phyloP scores from a whole-genome alignment of 2,888 invertebrate species.

The Ligdia adustata region DNA sequence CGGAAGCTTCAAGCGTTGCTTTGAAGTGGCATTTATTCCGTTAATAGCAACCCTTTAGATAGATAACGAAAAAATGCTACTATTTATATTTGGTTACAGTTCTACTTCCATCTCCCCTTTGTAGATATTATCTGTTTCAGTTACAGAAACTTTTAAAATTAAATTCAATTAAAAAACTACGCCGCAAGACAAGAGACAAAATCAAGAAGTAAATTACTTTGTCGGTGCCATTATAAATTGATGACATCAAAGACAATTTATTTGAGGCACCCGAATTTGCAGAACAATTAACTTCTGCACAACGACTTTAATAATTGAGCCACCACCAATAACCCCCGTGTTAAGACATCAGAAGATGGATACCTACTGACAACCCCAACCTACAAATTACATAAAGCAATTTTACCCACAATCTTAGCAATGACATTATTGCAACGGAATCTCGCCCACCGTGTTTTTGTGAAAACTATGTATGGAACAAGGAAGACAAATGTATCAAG shows the following conservation, averaged over 20 bases:
- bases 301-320: slow-evolving; percentile 49
- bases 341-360: slow-evolving; percentile 62
- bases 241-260: too few species aligned
- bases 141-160: too few species aligned
- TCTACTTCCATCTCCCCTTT: slow-evolving; percentile 36
- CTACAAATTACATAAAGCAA: slow-evolving; percentile 78
- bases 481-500: slow-evolving; percentile 37
- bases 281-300: slow-evolving; percentile 44
- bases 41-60: slow-evolving; percentile 70
- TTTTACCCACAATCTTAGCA: slow-evolving; percentile 74
- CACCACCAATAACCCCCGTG: slow-evolving; percentile 44
- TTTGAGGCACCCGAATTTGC: too few species aligned
- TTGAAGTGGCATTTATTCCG: slow-evolving; percentile 79
- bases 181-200: too few species aligned
- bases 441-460: slow-evolving; percentile 60
- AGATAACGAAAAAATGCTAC: slow-evolving; percentile 58
- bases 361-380: slow-evolving; percentile 56
- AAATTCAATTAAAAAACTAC: too few species aligned
- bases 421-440: slow-evolving; percentile 71
- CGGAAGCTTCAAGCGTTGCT: slow-evolving; percentile 60
- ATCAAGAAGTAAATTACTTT: too few species aligned
- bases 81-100: slow-evolving; percentile 32
- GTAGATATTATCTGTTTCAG: slow-evolving; percentile 35
- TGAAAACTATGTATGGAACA: slow-evolving; percentile 48
- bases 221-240: too few species aligned